Base-by-base conservation (phyloP, 2,797 vertebrate species). In the Catamblyrhynchus diadema region DNA sequence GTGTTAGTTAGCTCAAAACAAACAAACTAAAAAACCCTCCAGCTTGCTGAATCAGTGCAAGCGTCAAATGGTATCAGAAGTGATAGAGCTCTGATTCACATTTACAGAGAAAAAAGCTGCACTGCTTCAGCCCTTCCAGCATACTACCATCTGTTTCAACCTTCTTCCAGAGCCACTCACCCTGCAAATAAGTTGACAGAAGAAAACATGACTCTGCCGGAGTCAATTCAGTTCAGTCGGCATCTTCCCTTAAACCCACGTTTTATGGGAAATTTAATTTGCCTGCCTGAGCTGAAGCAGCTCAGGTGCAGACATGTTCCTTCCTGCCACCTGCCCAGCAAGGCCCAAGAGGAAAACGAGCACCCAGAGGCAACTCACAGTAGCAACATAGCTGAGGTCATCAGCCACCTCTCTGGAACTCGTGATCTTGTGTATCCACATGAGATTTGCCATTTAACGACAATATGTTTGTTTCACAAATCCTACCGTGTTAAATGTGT, bases 111-210 rank as follows among this genome's bases (percentile, higher is more conserved):
- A 90, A 92, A 96, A 93, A 81, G 69, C 85, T 61, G 71, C 57
- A 35, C 33, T 82, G 87, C 72, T 67, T 78, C 87, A 94, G 90
- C 80, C 91, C 82, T 95, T 91, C 72, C 17, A 12, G 93, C 94
- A 86, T 71, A 65, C 81, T 50, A 85, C 93, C 93, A 96, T 94
- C 95, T 96, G 95, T 82, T 94, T 62, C 87, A 94, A 59, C 80
- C 72, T 88, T 82, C 93, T 75, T 70, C 77, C 84, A 71, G 35
- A 86, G 85, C 80, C 71, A 71, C 80, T 86, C 87, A 88, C 87
- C 72, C 94, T 90, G 94, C 82, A 91, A 78, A 59, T 19, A 65
- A 91, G 85, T 57, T 91, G 69, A 88, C 66, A 90, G 87, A 61
- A 87, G 62, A 88, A 94, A 94, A 78, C 69, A 88, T 19, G 72